phyloP scores from a whole-genome alignment of 2,797 vertebrate genomes.

The Pachyuromys duprasi region DNA sequence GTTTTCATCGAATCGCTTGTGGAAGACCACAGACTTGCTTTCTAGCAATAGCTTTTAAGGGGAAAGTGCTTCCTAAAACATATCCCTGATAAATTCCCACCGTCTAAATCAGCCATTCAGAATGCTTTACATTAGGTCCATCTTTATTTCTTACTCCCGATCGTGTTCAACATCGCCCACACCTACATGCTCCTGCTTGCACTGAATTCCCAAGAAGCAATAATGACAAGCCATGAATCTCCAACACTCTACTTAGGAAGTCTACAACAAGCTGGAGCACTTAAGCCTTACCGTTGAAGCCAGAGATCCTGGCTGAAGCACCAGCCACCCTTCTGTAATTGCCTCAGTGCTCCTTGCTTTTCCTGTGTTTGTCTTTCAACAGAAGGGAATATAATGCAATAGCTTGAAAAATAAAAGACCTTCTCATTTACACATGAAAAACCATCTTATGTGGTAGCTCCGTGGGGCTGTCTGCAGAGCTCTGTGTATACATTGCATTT shows the following conservation, averaged over 20 bases:
- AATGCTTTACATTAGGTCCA: constrained; percentile 55
- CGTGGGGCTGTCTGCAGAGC: constrained; percentile 64
- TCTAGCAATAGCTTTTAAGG: constrained; percentile 19
- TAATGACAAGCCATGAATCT: constrained; percentile 36
- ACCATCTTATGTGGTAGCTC: constrained; percentile 57
- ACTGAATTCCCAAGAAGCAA: constrained; percentile 66
- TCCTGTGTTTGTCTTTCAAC: constrained; percentile 69
- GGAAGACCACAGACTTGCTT: constrained; percentile 53
- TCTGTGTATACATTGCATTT: constrained; percentile 75
- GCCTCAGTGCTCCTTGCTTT: constrained; percentile 66
- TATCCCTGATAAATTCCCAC: constrained; percentile 55
- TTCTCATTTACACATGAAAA: constrained; percentile 79
- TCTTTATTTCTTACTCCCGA: constrained; percentile 49
- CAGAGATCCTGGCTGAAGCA: not conserved
- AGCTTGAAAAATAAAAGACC: constrained; percentile 73
- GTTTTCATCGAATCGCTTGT: constrained; percentile 14
- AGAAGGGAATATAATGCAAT: constrained; percentile 69
- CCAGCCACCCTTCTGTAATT: constrained; percentile 71
- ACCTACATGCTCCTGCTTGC: constrained; percentile 20
- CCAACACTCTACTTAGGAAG: constrained; percentile 57
- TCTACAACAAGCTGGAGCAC: not conserved
- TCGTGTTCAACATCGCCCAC: constrained; percentile 53
- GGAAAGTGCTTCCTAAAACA: constrained; percentile 30
- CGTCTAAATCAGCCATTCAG: constrained; percentile 72
- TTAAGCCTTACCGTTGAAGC: constrained; percentile 25